Base-by-base conservation (phyloP, 2,888 invertebrate genomes). In the Leuctra nigra region DNA sequence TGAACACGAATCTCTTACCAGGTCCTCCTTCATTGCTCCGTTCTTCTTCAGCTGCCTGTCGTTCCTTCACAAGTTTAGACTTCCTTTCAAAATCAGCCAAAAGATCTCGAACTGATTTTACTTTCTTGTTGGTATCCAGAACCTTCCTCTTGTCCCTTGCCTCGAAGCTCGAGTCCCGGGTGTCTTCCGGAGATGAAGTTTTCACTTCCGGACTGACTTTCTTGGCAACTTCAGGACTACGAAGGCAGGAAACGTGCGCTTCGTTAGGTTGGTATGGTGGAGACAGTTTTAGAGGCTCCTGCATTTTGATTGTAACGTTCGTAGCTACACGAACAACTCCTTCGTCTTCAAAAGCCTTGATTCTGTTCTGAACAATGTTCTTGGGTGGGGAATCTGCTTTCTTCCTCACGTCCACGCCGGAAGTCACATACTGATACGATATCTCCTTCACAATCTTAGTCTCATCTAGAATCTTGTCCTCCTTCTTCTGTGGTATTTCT, bases 81-180 rank as follows among this genome's bases (percentile, higher is more conserved):
- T 73, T 74, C 9, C 68, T 67, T 58, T 75, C 75, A 59, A 75
- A 75, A 59, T 74, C 73, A 1, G 73, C 73, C 29, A 74, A 59
- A 1, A 75, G 63, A 60, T 74, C 75, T 59, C 71, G 73, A 0
- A 75, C 74, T 2, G 74, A 72, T 56, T 72, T 73, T 4, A 59
- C 29, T 1, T 55, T 46, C 4, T 41, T 50, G 13, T 55, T 56
- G 6, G 62, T 60, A 0, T 62, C 60, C 1, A 60, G 59, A 0
- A 55, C 59, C 33, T 54, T 53, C 54, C 6, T 58, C 44, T 14
- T 52, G 11, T 4, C 50, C 14, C 29, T 36, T 55, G 58, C 23
- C 47, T 47, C 58, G 22, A 59, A 55, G 55, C 50, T 54, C 58
- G 50, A 53, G 41, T 57, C 18, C 13, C 7, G 22, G 23, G n/a